phyloP scores from a whole-genome alignment of 2,888 invertebrate species.

The Trachelus iudaicus region DNA sequence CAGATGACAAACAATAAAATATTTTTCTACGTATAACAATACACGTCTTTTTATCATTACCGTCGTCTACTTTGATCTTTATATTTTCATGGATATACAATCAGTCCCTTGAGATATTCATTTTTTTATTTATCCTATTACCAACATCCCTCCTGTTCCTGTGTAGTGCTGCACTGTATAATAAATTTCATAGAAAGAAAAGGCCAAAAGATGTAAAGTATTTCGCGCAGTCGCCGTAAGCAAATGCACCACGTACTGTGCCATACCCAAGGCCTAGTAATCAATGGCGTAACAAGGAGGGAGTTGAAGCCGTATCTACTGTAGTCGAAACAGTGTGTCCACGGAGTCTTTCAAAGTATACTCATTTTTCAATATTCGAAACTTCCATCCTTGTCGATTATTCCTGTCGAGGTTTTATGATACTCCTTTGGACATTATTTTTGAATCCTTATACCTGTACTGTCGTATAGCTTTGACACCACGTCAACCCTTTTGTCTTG shows the following conservation, averaged over 20 bases:
- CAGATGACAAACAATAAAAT: constrained; percentile 48
- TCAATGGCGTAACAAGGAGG: constrained; percentile 32
- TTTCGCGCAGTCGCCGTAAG: constrained; percentile 15
- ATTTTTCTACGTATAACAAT: constrained; percentile 38
- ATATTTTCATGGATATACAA: neutral
- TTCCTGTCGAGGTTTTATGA: neutral
- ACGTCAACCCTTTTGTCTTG: neutral
- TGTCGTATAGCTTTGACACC: neutral
- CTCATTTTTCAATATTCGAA: neutral
- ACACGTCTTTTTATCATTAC: neutral
- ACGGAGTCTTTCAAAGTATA: neutral
- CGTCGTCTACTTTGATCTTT: neutral
- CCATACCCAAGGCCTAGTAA: constrained; percentile 33
- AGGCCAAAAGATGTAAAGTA: neutral
- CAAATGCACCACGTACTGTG: constrained; percentile 28
- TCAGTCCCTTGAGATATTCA: neutral
- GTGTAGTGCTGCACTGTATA: neutral
- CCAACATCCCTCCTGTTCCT: neutral
- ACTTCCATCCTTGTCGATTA: neutral
- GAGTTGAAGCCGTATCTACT: neutral
- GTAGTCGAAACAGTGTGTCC: neutral
- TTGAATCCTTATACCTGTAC: neutral
- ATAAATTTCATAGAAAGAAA: neutral
- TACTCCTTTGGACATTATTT: neutral
- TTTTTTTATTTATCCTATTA: neutral